Conservation (phyloP, 2,797 vertebrate species). For the Anguilla pacifica region DNA sequence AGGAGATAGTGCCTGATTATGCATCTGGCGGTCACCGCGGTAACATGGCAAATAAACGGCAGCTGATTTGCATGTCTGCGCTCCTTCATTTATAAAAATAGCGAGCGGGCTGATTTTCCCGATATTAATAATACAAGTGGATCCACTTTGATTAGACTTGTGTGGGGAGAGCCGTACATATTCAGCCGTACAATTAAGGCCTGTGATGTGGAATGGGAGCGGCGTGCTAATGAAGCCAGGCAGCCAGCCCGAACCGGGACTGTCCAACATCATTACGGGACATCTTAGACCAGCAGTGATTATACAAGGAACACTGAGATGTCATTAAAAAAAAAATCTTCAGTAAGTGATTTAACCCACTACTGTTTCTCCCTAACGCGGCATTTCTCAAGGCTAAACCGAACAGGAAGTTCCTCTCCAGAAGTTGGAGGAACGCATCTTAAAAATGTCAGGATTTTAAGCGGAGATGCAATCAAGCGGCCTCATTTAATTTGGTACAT, state of each 20-base stretch:
- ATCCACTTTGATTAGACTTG: constrained; percentile 99
- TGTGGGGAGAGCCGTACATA: constrained; percentile 97
- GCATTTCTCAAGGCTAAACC: constrained; percentile 71
- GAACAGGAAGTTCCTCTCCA: constrained; percentile 83
- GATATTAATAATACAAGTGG: constrained; percentile 99
- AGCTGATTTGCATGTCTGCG: constrained; percentile 99
- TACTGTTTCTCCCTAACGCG: constrained; percentile 92
- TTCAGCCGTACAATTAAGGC: constrained; percentile 99
- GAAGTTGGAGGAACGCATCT: constrained; percentile 79
- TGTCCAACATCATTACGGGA: constrained; percentile 99
- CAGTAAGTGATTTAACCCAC: constrained; percentile 98
- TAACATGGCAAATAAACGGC: constrained; percentile 98
- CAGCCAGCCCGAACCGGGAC: constrained; percentile 99
- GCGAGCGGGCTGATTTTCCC: constrained; percentile 96
- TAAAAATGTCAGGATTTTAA: constrained; percentile 80
- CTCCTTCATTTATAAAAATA: constrained; percentile 99
- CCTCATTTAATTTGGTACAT: constrained; percentile 94
- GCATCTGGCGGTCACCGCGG: constrained; percentile 98
- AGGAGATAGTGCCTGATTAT: constrained; percentile 82
- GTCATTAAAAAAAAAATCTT: constrained; percentile 97
- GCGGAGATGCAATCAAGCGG: constrained; percentile 85
- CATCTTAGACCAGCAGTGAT: constrained; percentile 99
- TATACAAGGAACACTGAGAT: constrained; percentile 99
- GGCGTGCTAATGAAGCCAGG: constrained; percentile 99
- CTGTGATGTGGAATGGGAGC: constrained; percentile 99